Evolutionary conservation across 2,888 invertebrate genomes (phyloP).

Genomic region (Dioctria linearis): DNA sequence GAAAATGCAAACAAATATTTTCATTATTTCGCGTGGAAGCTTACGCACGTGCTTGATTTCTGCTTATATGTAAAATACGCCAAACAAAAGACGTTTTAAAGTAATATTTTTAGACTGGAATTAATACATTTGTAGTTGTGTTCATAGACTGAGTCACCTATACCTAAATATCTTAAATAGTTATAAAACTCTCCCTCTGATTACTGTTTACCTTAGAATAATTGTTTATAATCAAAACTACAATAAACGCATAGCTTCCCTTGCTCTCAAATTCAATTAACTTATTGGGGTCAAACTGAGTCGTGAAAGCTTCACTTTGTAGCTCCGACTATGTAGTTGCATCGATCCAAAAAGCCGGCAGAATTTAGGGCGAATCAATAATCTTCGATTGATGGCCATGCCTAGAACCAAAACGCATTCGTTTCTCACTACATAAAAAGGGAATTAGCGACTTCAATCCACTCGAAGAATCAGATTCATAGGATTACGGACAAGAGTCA

Average conservation of each 20-base stretch:
- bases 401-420: background rate
- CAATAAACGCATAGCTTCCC: background rate
- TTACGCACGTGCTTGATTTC: too few relatives aligned
- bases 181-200: too few relatives aligned
- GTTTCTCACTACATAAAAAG: too few relatives aligned
- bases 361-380: constrained; percentile 40
- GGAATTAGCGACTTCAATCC: background rate
- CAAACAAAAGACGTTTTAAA: too few relatives aligned
- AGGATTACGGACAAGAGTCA: background rate
- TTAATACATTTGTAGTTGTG: too few relatives aligned
- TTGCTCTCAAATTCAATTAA: constrained; percentile 30
- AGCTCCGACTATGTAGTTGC: background rate
- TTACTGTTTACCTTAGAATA: background rate
- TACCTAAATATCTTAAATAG: too few relatives aligned
- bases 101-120: too few relatives aligned
- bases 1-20: too few relatives aligned
- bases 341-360: background rate
- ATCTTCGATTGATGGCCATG: background rate
- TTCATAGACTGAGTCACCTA: too few relatives aligned
- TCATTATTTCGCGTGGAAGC: too few relatives aligned
- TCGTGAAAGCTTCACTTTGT: background rate
- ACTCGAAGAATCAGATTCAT: constrained; percentile 3
- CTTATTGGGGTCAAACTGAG: constrained; percentile 27
- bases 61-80: too few relatives aligned
- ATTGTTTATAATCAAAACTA: constrained; percentile 32